Base-by-base conservation (phyloP, 2,888 invertebrate species). In the Ashinkailepas kermadecensis region DNA sequence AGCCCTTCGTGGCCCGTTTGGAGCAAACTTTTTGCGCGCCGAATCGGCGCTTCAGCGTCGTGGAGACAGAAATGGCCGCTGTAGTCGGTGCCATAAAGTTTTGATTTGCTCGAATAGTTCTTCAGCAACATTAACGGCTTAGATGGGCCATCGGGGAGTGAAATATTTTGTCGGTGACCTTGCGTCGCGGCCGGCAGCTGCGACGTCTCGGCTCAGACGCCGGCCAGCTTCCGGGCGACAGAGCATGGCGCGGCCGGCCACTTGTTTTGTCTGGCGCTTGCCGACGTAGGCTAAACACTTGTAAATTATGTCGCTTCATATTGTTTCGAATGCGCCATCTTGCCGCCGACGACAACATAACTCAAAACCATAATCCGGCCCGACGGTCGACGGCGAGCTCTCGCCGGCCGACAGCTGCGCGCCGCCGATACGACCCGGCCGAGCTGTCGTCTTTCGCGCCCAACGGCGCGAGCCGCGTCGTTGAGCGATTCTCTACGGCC, bases 261-360 rank as follows among this genome's bases (percentile, higher is more conserved):
- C n/a, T 13, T 67, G 25, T 67, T 67, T 67, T 67, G 67, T 67
- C 67, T n/a, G 67, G 12, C 25, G 4, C 65, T 11, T 39, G 39
- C 39, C 39, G 39, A 39, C 39, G 39, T 39, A 39, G 74, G 74
- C 74, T 74, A 74, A 54, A 54, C 74, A 74, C 74, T 74, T 54
- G 54, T 74, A 74, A 74, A 74, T 74, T 74, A 74, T 74, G 54
- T 54, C 39, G 74, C 54, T 39, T 54, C 74, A 74, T 74, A 74
- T 74, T 74, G 74, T 54, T 74, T 74, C 54, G 21, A 74, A 74
- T 9, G 74, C 74, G 25, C 74, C 74, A 74, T 74, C 23, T 74
- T 54, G 74, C 74, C 39, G 39, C 18, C 3, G 74, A 74, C 74
- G 74, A 54, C 54, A 15, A 9, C 74, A 25, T 54, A 74, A 74